Percentiles rank a stretch among this genome's conserved stretches.
Evolutionary conservation across 2,888 invertebrate species (phyloP).

Genomic region (Pammene fasciana): DNA sequence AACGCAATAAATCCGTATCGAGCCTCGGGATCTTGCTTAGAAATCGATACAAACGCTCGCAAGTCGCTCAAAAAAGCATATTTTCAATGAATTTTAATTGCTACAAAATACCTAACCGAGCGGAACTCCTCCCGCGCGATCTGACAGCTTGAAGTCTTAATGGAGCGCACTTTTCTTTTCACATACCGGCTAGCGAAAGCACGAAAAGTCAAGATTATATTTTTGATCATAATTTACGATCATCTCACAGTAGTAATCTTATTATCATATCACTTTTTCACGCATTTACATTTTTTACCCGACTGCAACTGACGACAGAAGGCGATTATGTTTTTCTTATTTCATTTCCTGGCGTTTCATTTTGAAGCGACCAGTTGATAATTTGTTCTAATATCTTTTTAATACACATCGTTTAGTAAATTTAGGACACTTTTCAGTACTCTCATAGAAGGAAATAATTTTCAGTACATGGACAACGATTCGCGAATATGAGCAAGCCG

Average conservation of each 20-base stretch:
- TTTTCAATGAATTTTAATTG: constrained; percentile 32
- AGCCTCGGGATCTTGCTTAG: constrained; percentile 23
- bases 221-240: constrained; percentile 15
- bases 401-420: too few relatives aligned
- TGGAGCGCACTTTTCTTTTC: constrained; percentile 35
- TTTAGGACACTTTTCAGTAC: background rate
- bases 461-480: constrained; percentile 13
- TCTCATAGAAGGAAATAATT: background rate
- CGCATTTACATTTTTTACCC: background rate
- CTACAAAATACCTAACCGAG: constrained; percentile 22
- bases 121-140: constrained; percentile 25
- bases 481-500: constrained; percentile 18
- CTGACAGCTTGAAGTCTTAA: constrained; percentile 28
- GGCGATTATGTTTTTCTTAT: too few relatives aligned
- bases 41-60: constrained; percentile 26
- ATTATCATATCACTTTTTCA: background rate
- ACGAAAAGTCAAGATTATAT: constrained; percentile 15
- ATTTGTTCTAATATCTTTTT: too few relatives aligned
- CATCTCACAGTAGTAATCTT: background rate
- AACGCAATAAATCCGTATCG: constrained; percentile 23
- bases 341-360: too few relatives aligned
- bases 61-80: constrained; percentile 20
- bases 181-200: constrained; percentile 37
- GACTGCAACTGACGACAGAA: too few relatives aligned
- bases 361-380: too few relatives aligned